These are phyloP conservation scores for cattle (Bos taurus) DNA, from an alignment of 2,113 vertebrate genomes.

Conservation along the genomic window DNA sequence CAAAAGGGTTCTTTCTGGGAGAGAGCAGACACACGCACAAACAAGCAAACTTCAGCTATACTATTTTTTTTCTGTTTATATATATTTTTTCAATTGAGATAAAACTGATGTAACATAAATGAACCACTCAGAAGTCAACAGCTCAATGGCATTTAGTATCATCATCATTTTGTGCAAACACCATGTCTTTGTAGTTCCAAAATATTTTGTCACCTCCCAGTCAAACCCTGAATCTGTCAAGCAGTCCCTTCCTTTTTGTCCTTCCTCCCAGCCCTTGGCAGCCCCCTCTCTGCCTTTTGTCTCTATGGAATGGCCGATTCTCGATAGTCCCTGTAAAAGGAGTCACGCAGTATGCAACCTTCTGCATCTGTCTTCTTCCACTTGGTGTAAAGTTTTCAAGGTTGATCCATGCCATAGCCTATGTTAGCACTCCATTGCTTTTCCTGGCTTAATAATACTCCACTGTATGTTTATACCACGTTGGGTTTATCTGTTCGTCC, in stretches of 20 bases:
- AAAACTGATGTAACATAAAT: neutral
- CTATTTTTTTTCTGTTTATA: neutral
- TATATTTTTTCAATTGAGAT: neutral
- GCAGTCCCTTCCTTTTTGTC: fast-evolving
- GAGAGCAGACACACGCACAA: neutral
- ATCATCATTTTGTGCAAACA: neutral
- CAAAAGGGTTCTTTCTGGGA: neutral
- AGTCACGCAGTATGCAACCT: fast-evolving
- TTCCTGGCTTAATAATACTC: neutral
- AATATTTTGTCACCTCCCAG: no score
- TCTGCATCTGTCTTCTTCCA: neutral
- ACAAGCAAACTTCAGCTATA: neutral
- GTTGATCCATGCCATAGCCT: fast-evolving
- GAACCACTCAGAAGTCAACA: neutral
- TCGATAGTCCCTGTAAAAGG: neutral
- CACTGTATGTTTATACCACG: fast-evolving
- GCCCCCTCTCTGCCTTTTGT: neutral
- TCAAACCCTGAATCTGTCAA: no score
- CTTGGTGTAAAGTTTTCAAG: neutral
- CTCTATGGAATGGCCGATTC: fast-evolving
- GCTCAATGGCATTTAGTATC: neutral
- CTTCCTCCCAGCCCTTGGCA: no score
- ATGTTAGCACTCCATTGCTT: neutral
- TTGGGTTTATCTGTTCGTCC: neutral
- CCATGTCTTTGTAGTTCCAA: neutral